Percentiles rank a stretch among this genome's conserved stretches.
Evolutionary conservation across 2,888 invertebrate genomes (phyloP).

Genomic region (Melinaea menophilus): DNA sequence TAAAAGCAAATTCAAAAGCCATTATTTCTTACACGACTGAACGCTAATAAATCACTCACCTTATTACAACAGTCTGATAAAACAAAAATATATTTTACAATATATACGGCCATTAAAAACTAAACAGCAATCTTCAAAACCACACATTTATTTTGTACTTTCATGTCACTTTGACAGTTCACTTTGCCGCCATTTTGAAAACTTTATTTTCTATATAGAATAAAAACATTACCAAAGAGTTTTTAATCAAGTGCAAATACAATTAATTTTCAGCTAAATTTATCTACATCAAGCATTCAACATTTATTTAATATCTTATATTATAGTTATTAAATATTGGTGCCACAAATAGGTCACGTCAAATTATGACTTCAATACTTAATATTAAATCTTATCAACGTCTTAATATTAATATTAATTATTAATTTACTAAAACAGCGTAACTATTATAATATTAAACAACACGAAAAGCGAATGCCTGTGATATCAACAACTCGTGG

Average conservation of each 20-base stretch:
- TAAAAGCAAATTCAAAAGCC: too few relatives aligned
- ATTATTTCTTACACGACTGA: too few relatives aligned
- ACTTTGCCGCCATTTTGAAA: too few relatives aligned
- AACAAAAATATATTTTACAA: too few relatives aligned
- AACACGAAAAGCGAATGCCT: not conserved
- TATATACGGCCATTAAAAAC: too few relatives aligned
- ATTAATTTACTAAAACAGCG: slow-evolving; percentile 21
- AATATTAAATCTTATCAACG: slow-evolving; percentile 23
- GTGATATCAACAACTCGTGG: slow-evolving; percentile 46
- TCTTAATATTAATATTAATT: slow-evolving; percentile 22
- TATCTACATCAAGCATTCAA: slow-evolving; percentile 16
- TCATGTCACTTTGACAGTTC: too few relatives aligned
- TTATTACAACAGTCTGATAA: too few relatives aligned
- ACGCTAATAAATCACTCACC: too few relatives aligned
- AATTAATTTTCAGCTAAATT: slow-evolving; percentile 9
- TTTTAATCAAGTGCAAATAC: slow-evolving; percentile 9
- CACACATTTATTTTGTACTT: too few relatives aligned
- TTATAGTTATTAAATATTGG: slow-evolving; percentile 31
- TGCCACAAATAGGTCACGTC: slow-evolving; percentile 34
- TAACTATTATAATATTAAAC: slow-evolving; percentile 7
- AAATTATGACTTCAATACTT: slow-evolving; percentile 24
- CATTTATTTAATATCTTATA: slow-evolving; percentile 18
- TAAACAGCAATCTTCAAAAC: too few relatives aligned
- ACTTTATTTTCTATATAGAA: too few relatives aligned
- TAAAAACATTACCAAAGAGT: slow-evolving; percentile 2